Base-by-base conservation (phyloP, 2,888 invertebrate genomes). In the Holacanthella duospinosa region DNA sequence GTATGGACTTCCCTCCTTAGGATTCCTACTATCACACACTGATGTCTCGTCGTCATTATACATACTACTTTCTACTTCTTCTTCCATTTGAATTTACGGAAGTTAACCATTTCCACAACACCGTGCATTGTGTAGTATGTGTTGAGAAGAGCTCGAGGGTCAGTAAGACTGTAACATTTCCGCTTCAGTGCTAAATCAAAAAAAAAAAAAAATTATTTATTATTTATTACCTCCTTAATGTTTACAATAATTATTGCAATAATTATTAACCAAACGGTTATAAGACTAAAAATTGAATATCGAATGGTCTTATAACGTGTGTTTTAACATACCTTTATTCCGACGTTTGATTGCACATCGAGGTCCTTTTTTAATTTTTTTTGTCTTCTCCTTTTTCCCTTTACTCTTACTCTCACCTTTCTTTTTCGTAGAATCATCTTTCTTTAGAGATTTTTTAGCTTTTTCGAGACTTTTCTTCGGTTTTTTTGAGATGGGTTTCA, bases 271-370 rank as follows among this genome's bases (percentile, higher is more conserved):
- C n/a, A n/a, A n/a, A n/a, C n/a, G n/a, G n/a, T n/a, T n/a, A n/a
- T n/a, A n/a, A n/a, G n/a, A n/a, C n/a, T n/a, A n/a, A 48, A 21
- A 62, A 48, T 3, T 21, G 16, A 36, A 21, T 12, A 58, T 48
- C 16, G 29, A 55, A 56, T 25, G 24, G 12, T n/a, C n/a, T n/a
- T n/a, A n/a, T n/a, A n/a, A n/a, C n/a, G n/a, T n/a, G n/a, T n/a
- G n/a, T n/a, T n/a, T n/a, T n/a, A n/a, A n/a, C n/a, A 64, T 63
- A 72, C 72, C 61, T 66, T 71, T 72, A 65, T 71, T 72, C n/a
- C 66, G 61, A 6, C 72, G 68, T 36, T 71, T 69, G 28, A 72
- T 65, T 16, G 72, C 70, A 62, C 72, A 72, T 9, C 71, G 64
- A 3, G 69, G 70, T 36, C 63, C 62, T 64, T 71, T 71, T 61